These are phyloP conservation scores for Lucinisca nassula DNA, from an alignment of 2,888 invertebrate genomes.

Conservation along the genomic window DNA sequence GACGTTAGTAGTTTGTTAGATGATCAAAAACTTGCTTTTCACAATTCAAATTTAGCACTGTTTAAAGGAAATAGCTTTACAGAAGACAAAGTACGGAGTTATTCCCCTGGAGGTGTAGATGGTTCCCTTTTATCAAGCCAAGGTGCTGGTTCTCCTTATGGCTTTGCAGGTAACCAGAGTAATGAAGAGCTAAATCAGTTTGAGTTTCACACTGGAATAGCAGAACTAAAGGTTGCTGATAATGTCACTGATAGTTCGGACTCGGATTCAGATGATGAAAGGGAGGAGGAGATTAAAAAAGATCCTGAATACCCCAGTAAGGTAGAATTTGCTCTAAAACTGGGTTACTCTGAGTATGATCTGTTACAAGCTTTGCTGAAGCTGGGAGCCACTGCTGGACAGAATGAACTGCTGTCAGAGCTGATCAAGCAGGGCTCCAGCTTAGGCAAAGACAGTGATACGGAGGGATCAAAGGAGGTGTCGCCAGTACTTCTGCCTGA, in stretches of 20 bases:
- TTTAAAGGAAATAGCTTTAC: neutral
- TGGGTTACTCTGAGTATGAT: slow-evolving; percentile 96
- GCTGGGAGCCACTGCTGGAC: slow-evolving; percentile 94
- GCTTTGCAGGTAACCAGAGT: neutral
- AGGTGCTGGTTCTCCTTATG: slow-evolving; percentile 12
- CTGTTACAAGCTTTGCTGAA: slow-evolving; percentile 95
- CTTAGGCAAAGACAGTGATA: slow-evolving; percentile 23
- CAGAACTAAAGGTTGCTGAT: slow-evolving; percentile 17
- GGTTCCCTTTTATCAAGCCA: slow-evolving; percentile 4
- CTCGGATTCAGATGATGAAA: slow-evolving; percentile 43
- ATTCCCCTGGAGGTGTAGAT: neutral
- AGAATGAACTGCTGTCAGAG: slow-evolving; percentile 96
- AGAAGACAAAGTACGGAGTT: neutral
- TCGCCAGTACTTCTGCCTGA: neutral
- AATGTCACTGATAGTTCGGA: slow-evolving; percentile 7
- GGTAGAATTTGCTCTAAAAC: slow-evolving; percentile 96
- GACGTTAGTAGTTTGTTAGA: neutral
- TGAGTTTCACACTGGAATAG: neutral
- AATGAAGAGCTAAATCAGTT: neutral
- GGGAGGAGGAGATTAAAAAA: slow-evolving; percentile 67
- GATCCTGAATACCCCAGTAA: slow-evolving; percentile 89
- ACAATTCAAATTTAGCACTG: neutral
- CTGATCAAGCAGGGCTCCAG: slow-evolving; percentile 93
- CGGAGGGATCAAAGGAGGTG: neutral
- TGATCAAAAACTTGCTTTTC: neutral